phyloP scores from a whole-genome alignment of 2,888 invertebrate genomes.

The Nematopogon swammerdamellus region DNA sequence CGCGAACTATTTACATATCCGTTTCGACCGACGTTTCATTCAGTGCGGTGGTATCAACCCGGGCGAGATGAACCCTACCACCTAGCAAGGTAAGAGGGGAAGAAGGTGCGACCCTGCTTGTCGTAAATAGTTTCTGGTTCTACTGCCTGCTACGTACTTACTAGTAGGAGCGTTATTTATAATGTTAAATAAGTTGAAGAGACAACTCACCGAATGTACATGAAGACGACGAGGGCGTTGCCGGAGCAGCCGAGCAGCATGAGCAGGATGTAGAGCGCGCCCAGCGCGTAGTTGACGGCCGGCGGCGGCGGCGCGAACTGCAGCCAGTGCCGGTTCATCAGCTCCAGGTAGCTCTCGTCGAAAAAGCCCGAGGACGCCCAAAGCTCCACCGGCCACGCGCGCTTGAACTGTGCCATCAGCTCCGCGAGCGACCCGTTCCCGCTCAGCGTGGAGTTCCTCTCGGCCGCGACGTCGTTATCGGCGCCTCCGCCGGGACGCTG shows the following conservation, averaged over 20 bases:
- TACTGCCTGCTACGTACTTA: too few relatives aligned
- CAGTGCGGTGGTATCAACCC: too few relatives aligned
- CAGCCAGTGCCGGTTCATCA: constrained; percentile 72
- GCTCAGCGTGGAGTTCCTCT: constrained; percentile 19
- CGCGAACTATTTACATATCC: too few relatives aligned
- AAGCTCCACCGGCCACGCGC: constrained; percentile 35
- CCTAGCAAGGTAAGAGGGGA: too few relatives aligned
- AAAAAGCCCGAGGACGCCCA: constrained; percentile 58
- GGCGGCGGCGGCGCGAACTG: constrained; percentile 62
- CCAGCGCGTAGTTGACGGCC: constrained; percentile 57
- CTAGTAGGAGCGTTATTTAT: too few relatives aligned
- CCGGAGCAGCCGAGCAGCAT: constrained; percentile 65
- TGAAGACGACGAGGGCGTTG: constrained; percentile 67
- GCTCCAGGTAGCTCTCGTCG: constrained; percentile 50
- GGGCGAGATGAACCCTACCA: too few relatives aligned
- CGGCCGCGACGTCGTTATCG: too few relatives aligned
- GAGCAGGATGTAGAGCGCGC: constrained; percentile 60
- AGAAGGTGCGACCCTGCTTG: too few relatives aligned
- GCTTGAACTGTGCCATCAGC: constrained; percentile 31
- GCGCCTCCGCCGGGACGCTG: too few relatives aligned
- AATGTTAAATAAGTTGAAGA: too few relatives aligned
- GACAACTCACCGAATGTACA: constrained; percentile 65
- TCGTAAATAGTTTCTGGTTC: too few relatives aligned
- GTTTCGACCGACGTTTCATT: too few relatives aligned
- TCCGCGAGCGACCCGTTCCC: constrained; percentile 10